Percentiles rank a stretch among this genome's conserved stretches.
These are phyloP conservation scores for Drosophila limbata DNA, from an alignment of 2,888 invertebrate genomes.

Conservation along the genomic window DNA sequence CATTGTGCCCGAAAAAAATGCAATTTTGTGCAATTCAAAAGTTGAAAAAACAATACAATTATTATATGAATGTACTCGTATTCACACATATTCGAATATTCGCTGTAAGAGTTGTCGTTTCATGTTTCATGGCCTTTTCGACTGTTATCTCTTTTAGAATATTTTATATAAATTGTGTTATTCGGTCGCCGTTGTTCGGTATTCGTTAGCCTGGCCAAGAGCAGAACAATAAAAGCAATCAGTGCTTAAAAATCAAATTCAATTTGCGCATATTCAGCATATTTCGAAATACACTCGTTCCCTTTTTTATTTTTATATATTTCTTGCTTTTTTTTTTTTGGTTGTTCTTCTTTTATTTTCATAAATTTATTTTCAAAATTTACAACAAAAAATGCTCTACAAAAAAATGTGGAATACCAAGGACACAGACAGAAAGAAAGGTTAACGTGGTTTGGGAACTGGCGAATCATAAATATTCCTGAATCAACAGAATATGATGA, in stretches of 20 bases:
- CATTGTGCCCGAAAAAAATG: constrained; percentile 25
- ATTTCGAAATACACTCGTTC: constrained; percentile 46
- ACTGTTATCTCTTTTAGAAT: constrained; percentile 61
- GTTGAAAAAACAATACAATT: constrained; percentile 65
- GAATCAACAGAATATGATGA: constrained; percentile 84
- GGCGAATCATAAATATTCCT: constrained; percentile 82
- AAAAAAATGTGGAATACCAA: constrained; percentile 44
- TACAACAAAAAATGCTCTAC: constrained; percentile 57
- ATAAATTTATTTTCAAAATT: constrained; percentile 62
- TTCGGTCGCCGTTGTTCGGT: constrained; percentile 15
- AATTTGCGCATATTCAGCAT: constrained; percentile 80
- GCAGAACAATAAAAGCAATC: constrained; percentile 77
- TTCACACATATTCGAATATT: constrained; percentile 9
- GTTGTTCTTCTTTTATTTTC: constrained; percentile 44
- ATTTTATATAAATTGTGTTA: constrained; percentile 66
- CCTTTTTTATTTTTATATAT: constrained; percentile 41
- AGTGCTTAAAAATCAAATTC: constrained; percentile 80
- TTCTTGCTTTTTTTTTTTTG: constrained; percentile 10
- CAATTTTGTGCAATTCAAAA: constrained; percentile 49
- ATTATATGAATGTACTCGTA: constrained; percentile 19
- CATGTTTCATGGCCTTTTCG: constrained; percentile 15
- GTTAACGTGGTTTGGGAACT: constrained; percentile 57
- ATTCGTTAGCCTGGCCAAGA: constrained; percentile 14
- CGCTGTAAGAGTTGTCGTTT: constrained; percentile 5
- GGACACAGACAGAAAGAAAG: constrained; percentile 35